phyloP scores from a whole-genome alignment of 2,797 vertebrate species.

The Vireo griseus region DNA sequence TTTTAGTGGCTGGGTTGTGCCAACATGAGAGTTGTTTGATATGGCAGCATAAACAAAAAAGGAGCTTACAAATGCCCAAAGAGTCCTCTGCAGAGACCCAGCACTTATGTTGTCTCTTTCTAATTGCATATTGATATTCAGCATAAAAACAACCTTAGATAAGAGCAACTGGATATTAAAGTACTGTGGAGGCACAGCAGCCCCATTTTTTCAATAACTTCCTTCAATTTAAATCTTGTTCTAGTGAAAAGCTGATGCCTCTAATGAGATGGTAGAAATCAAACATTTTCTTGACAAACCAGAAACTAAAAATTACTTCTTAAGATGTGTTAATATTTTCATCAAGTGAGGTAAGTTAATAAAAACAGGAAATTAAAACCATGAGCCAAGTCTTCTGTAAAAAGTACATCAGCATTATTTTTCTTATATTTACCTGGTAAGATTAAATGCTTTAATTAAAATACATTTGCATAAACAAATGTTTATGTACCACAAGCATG shows the following conservation, averaged over 20 bases:
- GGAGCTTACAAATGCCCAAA: neutral
- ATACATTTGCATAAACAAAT: conserved; percentile 27
- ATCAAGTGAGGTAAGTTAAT: neutral
- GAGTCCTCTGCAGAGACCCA: neutral
- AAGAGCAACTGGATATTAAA: neutral
- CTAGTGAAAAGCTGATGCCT: neutral
- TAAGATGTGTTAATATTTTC: neutral
- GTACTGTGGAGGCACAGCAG: neutral
- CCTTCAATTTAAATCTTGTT: neutral
- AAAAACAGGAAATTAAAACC: conserved; percentile 1
- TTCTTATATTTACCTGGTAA: neutral
- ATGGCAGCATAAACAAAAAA: conserved; percentile 1
- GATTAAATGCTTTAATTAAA: conserved; percentile 26
- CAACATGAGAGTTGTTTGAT: neutral
- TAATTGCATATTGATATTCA: conserved; percentile 24
- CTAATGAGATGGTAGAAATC: neutral
- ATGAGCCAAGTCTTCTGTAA: neutral
- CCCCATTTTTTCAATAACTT: neutral
- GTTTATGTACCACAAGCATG: neutral
- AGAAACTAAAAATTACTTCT: neutral
- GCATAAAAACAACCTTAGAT: neutral
- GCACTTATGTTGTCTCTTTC: neutral
- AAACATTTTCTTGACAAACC: neutral
- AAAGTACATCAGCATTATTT: neutral
- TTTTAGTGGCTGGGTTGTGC: conserved; percentile 12